Conservation (phyloP, 2,113 vertebrate species). For the Tetrao urogallus region DNA sequence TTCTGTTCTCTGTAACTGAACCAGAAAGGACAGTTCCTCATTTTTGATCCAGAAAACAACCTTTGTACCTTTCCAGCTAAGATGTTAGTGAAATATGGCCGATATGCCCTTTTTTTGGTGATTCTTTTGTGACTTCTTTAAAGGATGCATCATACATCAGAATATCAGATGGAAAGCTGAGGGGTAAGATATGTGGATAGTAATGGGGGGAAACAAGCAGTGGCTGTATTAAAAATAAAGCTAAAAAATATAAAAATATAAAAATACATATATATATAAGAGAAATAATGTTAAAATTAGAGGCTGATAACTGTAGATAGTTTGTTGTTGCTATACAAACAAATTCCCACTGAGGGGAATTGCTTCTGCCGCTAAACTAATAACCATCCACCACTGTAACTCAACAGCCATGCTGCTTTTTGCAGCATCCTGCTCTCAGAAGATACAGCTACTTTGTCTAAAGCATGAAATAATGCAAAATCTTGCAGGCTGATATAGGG, state of each 20-base stretch:
- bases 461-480: neutral
- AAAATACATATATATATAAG: too few relatives aligned
- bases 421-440: neutral
- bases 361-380: conserved; percentile 1
- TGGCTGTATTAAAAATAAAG: neutral
- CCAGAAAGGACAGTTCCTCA: neutral
- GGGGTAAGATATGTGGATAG: neutral
- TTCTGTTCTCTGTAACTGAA: conserved; percentile 44
- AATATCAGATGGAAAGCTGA: neutral
- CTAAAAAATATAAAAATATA: neutral
- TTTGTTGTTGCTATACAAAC: neutral
- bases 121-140: neutral
- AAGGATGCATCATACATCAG: neutral
- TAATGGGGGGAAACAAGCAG: neutral
- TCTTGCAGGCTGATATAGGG: neutral
- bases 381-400: neutral
- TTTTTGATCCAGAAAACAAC: conserved; percentile 13
- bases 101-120: neutral
- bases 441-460: neutral
- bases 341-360: neutral
- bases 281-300: neutral
- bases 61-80: neutral
- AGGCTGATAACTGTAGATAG: neutral
- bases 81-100: neutral
- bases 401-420: neutral